Evolutionary conservation across 2,888 invertebrate species (phyloP), one percentile per base, ranked within the genome.

Genomic region (Hypomecis punctinalis): DNA sequence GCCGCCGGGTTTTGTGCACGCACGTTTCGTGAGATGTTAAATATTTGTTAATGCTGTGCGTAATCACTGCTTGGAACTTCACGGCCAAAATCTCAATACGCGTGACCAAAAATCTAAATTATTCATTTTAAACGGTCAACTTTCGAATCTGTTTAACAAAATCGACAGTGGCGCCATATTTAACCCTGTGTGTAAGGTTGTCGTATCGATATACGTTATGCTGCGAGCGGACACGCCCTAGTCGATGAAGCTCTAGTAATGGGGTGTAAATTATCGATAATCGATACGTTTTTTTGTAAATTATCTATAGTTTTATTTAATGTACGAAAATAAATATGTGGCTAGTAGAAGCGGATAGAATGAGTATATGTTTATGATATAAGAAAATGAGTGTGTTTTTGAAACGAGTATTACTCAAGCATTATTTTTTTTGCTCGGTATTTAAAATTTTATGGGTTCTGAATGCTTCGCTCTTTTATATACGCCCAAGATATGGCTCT

Each of bases 11-110:
- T 76, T 76, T 72, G 74, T 65, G 76, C 74, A 73, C 73, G 75
- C 77, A 73, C 69, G 72, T 79, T 80, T 81, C 79, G 77, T 69
- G 75, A 75, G 75, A 80, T 81, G 85, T 87, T 87, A 88, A 89
- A 89, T 89, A 88, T 89, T 89, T 88, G 88, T 87, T 87, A 87
- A 88, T 86, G 82, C 82, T 68, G 75, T 61, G 51, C 71, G 79
- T 83, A 83, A 81, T 81, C 77, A 75, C 76, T 68, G 68, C 72
- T 68, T 75, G 79, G n/a, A 10, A 56, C 7, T 33, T 10, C n/a
- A 10, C 9, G 23, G 40, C 52, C 23, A 52, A 52, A 4, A 40
- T 13, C 0, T 33, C 3, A 5, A 9, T 33, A 7, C 5, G 23
- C 5, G 6, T 10, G 52, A n/a, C 5, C 5, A 42, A 52, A 42